These are phyloP conservation scores for Bombus impatiens DNA, from an alignment of 1,140 invertebrate species.

Conservation along the genomic window DNA sequence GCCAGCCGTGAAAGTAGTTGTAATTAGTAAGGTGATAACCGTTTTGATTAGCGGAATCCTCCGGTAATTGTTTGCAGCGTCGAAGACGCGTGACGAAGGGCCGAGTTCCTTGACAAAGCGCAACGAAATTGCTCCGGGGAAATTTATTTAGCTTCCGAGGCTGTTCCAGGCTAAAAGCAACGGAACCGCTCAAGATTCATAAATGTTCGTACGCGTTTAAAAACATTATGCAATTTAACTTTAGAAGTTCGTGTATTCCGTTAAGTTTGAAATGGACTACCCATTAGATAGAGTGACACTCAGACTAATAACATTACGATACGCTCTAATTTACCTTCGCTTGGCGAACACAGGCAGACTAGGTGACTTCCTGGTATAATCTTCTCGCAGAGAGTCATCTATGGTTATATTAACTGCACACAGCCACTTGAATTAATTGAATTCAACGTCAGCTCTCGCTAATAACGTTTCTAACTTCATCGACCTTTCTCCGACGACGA, in stretches of 20 bases:
- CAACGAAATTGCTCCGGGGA: constrained; percentile 1
- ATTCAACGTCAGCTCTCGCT: neutral
- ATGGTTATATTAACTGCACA: constrained; percentile 10
- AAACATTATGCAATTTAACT: neutral
- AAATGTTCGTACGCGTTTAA: neutral
- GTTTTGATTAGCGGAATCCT: constrained; percentile 30
- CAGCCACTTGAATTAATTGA: constrained; percentile 16
- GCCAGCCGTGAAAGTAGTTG: constrained; percentile 36
- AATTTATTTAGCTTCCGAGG: neutral
- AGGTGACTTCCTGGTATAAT: neutral
- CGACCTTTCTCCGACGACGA: neutral
- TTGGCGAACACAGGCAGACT: too few relatives aligned
- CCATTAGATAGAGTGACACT: neutral
- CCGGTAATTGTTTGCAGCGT: constrained; percentile 30
- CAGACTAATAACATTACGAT: constrained; percentile 1
- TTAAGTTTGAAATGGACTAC: neutral
- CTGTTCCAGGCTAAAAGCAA: neutral
- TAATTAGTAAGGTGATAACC: constrained; percentile 51
- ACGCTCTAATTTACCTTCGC: neutral
- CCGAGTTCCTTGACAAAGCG: constrained; percentile 36
- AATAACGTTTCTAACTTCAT: constrained; percentile 11
- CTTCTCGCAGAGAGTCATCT: neutral
- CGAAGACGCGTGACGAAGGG: neutral
- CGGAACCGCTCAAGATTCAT: neutral
- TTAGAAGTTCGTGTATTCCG: neutral